Evolutionary conservation across 2,888 invertebrate species (phyloP), one percentile per base, ranked within the genome.

Genomic region (Apamea monoglypha): DNA sequence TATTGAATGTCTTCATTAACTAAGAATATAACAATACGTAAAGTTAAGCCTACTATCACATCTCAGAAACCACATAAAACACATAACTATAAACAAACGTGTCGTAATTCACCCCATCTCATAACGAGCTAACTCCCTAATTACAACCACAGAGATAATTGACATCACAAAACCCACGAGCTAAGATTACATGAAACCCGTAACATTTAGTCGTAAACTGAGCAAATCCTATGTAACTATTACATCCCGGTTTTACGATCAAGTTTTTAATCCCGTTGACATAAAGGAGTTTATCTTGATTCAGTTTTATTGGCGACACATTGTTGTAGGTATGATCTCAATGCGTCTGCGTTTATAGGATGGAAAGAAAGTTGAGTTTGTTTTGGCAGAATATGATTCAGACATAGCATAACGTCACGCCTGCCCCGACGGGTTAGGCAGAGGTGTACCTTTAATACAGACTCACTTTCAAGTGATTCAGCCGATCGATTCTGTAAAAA

Each of bases 261-360:
- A 89, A 92, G 92, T 94, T 94, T 94, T 94, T 94, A 94, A 94
- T 94, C 94, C 93, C 75, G 91, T 87, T 90, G 91, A 92, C 92
- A 92, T 92, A 91, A 93, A 93, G 90, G 86, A 92, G 92, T 93
- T 94, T 92, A 93, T 92, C 92, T 92, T 88, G 88, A 91, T 92
- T 92, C 91, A 85, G 90, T 94, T 92, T 94, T 93, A 93, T 93
- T 91, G 89, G 90, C 76, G 74, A 87, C 87, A 88, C 88, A 89
- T 87, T 87, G 86, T 87, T 76, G 87, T 70, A 50, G 76, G 74
- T 80, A 90, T 90, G 89, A 87, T 90, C 90, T 90, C 56, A 80
- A 84, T 66, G 84, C 67, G 74, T 87, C 56, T 74, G 40, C 29
- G 21, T 61, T 56, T 61, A 47, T 56, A 36, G 61, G 61, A 78